phyloP scores from a whole-genome alignment of 92 coral and sea anemone species.

The Heteractis magnifica region DNA sequence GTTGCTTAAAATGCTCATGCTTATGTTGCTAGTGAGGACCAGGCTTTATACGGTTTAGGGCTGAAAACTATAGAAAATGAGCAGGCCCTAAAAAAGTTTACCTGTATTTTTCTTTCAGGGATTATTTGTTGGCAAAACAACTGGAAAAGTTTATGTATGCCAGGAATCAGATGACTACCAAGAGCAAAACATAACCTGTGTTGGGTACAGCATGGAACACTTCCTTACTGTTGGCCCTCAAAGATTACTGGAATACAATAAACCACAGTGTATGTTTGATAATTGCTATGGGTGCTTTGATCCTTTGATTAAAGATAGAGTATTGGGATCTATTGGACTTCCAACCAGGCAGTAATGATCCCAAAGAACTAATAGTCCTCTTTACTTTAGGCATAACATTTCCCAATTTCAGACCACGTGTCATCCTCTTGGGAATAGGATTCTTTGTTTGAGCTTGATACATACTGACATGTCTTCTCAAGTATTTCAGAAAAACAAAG shows the following conservation, averaged over 20 bases:
- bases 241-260: conserved; percentile 66
- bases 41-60: too few relatives aligned
- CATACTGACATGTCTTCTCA: too few relatives aligned
- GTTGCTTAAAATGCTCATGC: too few relatives aligned
- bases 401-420: too few relatives aligned
- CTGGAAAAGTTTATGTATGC: conserved; percentile 78
- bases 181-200: conserved; percentile 78
- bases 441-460: too few relatives aligned
- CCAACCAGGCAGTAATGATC: conserved; percentile 25
- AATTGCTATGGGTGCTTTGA: conserved; percentile 92
- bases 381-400: too few relatives aligned
- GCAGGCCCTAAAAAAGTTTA: too few relatives aligned
- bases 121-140: conserved; percentile 75
- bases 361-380: too few relatives aligned
- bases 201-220: conserved; percentile 84
- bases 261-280: conserved; percentile 80
- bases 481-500: too few relatives aligned
- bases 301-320: conserved; percentile 82
- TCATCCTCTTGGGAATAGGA: too few relatives aligned
- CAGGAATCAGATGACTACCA: conserved; percentile 89
- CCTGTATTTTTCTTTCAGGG: conserved; percentile 41
- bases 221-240: conserved; percentile 84
- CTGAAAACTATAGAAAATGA: too few relatives aligned
- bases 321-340: conserved; percentile 68
- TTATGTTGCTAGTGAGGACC: too few relatives aligned